These are phyloP conservation scores for Trachops cirrhosus DNA, from an alignment of 2,797 vertebrate genomes.

Conservation along the genomic window DNA sequence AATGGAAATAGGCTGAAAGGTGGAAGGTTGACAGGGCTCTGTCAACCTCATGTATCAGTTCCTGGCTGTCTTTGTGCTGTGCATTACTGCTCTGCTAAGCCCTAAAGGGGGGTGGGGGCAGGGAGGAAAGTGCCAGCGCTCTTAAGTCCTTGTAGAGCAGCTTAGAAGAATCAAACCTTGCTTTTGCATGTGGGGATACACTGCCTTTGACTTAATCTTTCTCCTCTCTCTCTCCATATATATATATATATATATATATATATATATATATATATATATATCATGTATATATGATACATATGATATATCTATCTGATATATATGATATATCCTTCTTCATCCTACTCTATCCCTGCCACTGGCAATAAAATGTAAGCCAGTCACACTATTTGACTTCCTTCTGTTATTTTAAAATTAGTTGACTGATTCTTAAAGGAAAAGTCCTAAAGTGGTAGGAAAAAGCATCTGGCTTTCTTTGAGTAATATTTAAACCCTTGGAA, in stretches of 20 bases:
- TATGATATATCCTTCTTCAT: too few species aligned
- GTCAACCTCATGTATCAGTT: neutral
- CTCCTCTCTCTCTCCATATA: neutral
- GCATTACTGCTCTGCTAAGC: neutral
- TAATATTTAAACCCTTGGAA: neutral
- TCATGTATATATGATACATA: too few species aligned
- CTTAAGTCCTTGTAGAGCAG: neutral
- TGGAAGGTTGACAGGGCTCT: neutral
- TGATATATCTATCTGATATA: too few species aligned
- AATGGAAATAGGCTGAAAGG: neutral
- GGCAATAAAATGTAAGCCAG: neutral
- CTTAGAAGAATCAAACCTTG: neutral
- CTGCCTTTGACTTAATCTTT: neutral
- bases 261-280: too few species aligned
- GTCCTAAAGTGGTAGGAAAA: neutral
- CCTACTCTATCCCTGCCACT: too few species aligned
- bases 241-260: too few species aligned
- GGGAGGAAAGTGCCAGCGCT: neutral
- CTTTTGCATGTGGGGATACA: neutral
- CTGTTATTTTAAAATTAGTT: neutral
- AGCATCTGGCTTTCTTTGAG: neutral
- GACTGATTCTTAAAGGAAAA: neutral
- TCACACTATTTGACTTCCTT: neutral
- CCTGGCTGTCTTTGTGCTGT: neutral
- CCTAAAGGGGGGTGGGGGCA: neutral